Base-by-base conservation (phyloP, 2,797 vertebrate genomes). In the Sebastiscus tertius region DNA sequence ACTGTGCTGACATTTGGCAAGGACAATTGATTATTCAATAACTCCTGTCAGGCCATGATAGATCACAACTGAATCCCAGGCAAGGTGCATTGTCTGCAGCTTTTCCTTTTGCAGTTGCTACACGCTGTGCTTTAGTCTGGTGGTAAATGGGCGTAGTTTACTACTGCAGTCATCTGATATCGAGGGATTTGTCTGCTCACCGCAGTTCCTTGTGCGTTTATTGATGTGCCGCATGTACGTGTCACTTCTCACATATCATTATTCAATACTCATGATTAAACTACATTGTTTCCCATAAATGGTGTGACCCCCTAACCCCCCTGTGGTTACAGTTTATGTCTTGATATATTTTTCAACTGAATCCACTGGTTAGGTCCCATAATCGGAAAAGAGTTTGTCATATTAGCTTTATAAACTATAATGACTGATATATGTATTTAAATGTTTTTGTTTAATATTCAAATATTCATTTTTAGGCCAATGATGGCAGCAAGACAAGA, bases 11-110 rank as follows among this genome's bases (percentile, higher is more conserved):
- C 86, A 87, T 90, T 87, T 90, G 86, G 75, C 84, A 87, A 87
- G 83, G 89, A 85, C 82, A 81, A 90, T 88, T 89, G 86, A 90
- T 89, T 89, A 85, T 89, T 88, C 83, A 88, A 77, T 88, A 90
- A 77, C 77, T 75, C 63, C 72, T 85, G 89, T 86, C 90, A 87
- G 68, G 22, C 64, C 22, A 27, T 82, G 80, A 92, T 85, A 64
- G 80, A 90, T 89, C 52, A 10, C 73, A 69, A 60, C 75, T 29
- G 75, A 68, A 79, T 82, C 64, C 26, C 60, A 58, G 52, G 24
- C 59, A 59, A 71, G 70, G 56, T 87, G 86, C 61, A 8, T 36
- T 63, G 75, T 84, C 61, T 76, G 82, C 73, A 80, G 49, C 54
- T 79, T 75, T 84, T 59, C 42, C 7, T 68, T 63, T 60, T 39